Evolutionary conservation across 2,113 vertebrate species (phyloP), one percentile per base, ranked within the genome.

Genomic region (Notiomystis cincta): DNA sequence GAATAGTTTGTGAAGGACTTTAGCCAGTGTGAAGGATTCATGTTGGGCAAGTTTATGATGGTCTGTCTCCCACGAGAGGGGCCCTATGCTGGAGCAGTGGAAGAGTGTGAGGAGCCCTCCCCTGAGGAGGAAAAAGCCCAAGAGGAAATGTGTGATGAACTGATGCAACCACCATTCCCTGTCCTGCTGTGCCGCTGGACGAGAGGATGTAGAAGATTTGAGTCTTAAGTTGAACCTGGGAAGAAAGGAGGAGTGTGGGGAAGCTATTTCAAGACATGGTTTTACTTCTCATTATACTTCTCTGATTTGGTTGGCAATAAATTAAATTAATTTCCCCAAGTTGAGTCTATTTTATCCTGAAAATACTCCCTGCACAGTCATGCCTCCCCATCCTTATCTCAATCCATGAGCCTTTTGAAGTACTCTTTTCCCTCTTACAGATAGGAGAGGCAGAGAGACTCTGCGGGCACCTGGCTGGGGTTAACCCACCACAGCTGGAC

Each of bases 121-220:
- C 5, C 24, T 10, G 42, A 37, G 19, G 4, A 79, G 24, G 20
- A 80, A 61, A 45, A 27, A 54, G 7, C 5, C 3, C 6, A 56
- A 60, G 19, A 64, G 20, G 62, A 42, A 72, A 72, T 0, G 0
- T 13, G 18, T 28, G 9, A 35, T 25, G 25, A 70, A 76, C 30
- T 30, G 44, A 48, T n/a, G 1, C 8, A 45, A n/a, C 1, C 6
- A 14, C 5, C 12, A 38, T 42, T 27, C 16, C 18, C n/a, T 2
- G 1, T 42, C 18, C 25, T 65, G 17, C 33, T 89, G 54, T 5
- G 8, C 42, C 0, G 0, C 38, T 64, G 2, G 1, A 19, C 4
- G 67, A 21, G 44, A 54, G 8, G 19, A 35, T 23, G 4, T 4
- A 37, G 15, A 85, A 22, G 37, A 93, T 47, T 19, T 3, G 1